Evolutionary conservation across 2,113 vertebrate genomes (phyloP).

Genomic region (Herpailurus yagouaroundi): DNA sequence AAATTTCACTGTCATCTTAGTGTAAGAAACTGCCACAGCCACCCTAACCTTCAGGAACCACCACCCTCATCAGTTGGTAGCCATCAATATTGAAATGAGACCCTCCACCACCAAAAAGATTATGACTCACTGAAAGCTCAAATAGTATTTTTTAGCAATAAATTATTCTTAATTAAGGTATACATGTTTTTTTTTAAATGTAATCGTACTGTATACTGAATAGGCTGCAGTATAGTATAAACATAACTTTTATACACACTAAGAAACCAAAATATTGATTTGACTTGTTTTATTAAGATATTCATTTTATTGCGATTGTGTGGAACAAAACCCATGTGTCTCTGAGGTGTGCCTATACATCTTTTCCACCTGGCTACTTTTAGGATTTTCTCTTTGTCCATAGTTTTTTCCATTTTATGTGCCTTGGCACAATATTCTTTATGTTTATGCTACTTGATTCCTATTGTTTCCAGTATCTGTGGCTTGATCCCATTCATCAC

Average conservation of each 20-base stretch:
- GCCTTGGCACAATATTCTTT: not conserved
- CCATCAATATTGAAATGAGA: not conserved
- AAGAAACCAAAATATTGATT: not conserved
- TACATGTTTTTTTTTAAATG: not conserved
- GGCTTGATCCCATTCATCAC: not conserved
- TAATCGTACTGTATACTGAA: not conserved
- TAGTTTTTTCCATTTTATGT: not conserved
- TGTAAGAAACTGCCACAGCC: not conserved
- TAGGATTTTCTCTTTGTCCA: not conserved
- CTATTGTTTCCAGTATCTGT: not conserved
- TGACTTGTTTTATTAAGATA: not conserved
- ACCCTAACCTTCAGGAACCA: not conserved
- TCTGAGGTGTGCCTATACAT: not conserved
- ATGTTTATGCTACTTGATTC: not conserved
- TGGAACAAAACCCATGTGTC: not conserved
- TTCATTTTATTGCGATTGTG: not conserved
- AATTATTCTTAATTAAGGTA: not conserved
- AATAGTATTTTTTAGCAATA: not conserved
- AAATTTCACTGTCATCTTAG: not conserved
- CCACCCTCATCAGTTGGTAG: not conserved
- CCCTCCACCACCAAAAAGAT: not conserved
- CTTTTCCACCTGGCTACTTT: not conserved
- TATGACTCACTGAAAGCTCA: not conserved
- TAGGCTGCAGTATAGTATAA: not conserved
- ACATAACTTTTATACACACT: not conserved